phyloP scores from a whole-genome alignment of 2,113 vertebrate species.

The Myotis lucifugus region DNA sequence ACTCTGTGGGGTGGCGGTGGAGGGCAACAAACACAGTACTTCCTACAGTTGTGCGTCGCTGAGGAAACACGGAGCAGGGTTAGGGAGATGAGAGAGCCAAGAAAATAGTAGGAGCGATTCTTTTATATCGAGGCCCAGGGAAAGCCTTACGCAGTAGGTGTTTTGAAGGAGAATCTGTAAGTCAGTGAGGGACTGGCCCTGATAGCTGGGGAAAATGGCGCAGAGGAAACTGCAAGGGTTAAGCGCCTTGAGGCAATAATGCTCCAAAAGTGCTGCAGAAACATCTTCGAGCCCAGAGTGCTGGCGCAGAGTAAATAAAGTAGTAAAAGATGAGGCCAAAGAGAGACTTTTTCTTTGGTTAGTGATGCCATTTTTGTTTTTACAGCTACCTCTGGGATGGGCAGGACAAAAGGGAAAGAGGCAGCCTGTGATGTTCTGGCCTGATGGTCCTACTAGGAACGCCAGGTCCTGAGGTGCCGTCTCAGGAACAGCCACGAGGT shows the following conservation, averaged over 20 bases:
- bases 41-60: background rate
- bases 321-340: background rate
- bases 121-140: background rate
- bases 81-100: background rate
- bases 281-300: background rate
- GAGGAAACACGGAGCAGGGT: background rate
- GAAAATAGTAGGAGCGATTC: background rate
- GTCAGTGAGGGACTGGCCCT: background rate
- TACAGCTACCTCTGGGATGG: background rate
- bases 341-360: background rate
- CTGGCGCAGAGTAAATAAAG: background rate
- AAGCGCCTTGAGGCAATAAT: background rate
- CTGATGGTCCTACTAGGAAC: background rate
- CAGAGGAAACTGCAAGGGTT: background rate
- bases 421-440: background rate
- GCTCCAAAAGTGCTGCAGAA: background rate
- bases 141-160: background rate
- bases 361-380: background rate
- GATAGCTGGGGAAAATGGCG: background rate
- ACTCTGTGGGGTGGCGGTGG: background rate
- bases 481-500: background rate
- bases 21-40: accelerated
- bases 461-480: background rate
- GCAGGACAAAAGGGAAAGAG: too few relatives aligned
- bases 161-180: background rate